Percentiles rank a stretch among this genome's conserved stretches.
These are phyloP conservation scores for Pseudomyrmex concolor DNA, from an alignment of 1,140 invertebrate genomes.

Conservation along the genomic window DNA sequence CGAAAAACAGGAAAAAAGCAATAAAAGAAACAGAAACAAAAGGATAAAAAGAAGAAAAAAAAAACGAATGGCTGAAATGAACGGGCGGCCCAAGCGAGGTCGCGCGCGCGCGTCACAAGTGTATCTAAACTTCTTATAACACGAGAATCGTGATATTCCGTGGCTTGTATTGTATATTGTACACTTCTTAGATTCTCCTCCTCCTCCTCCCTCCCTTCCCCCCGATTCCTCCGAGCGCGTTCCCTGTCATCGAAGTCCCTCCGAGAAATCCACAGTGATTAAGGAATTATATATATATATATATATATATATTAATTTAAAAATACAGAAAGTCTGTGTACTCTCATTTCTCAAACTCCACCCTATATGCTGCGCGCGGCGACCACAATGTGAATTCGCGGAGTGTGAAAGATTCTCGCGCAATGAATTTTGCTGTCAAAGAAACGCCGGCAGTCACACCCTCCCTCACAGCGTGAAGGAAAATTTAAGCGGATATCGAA, in stretches of 20 bases:
- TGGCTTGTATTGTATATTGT: conserved; percentile 85
- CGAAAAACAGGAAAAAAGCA: conserved; percentile 49
- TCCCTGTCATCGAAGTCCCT: conserved; percentile 50
- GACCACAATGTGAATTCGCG: background rate
- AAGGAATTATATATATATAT: conserved; percentile 77
- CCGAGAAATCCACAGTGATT: conserved; percentile 80
- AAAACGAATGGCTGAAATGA: too few species aligned
- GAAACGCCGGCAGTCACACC: background rate
- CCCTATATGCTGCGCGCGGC: background rate
- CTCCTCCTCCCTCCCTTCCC: conserved; percentile 47
- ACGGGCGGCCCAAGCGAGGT: conserved; percentile 54
- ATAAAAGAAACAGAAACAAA: conserved; percentile 48
- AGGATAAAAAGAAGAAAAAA: conserved; percentile 14
- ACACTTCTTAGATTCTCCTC: conserved; percentile 77
- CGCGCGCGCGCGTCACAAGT: conserved; percentile 60
- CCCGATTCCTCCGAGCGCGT: background rate
- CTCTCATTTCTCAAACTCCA: conserved; percentile 30
- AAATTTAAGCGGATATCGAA: conserved; percentile 4
- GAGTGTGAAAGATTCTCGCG: background rate
- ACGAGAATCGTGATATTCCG: conserved; percentile 79
- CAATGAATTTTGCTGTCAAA: too few species aligned
- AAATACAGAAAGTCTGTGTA: conserved; percentile 78
- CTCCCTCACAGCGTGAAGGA: background rate
- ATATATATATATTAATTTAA: conserved; percentile 82
- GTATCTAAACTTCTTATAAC: conserved; percentile 54